phyloP scores from a whole-genome alignment of 1,140 invertebrate species.

The Diabrotica virgifera region DNA sequence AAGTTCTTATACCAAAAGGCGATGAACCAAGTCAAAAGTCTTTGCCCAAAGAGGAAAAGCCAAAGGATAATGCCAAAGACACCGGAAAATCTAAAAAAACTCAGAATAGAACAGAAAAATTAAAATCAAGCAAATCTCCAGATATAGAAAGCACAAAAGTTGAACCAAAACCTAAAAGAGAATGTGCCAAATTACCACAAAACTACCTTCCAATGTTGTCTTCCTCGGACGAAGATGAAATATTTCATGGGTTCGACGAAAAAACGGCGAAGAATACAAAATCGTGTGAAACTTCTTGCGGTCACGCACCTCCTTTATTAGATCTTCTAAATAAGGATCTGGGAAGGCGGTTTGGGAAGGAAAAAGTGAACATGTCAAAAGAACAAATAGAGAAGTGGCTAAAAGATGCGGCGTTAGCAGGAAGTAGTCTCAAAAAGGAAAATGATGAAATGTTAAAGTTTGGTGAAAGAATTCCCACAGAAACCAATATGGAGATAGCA shows the following conservation, averaged over 20 bases:
- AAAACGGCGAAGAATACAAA: constrained; percentile 26
- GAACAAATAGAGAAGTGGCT: constrained; percentile 73
- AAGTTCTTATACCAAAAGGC: constrained; percentile 39
- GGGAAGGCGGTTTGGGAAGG: constrained; percentile 53
- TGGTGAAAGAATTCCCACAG: constrained; percentile 39
- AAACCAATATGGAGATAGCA: constrained; percentile 22
- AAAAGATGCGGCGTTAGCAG: constrained; percentile 53
- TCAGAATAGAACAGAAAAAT: neutral
- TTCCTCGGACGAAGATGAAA: constrained; percentile 52
- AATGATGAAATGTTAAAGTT: constrained; percentile 44
- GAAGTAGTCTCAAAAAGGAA: constrained; percentile 40
- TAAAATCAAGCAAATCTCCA: constrained; percentile 8
- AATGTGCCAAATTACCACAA: constrained; percentile 44
- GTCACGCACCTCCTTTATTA: constrained; percentile 23
- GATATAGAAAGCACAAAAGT: neutral
- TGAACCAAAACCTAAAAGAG: constrained; percentile 41
- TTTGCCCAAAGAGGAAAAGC: constrained; percentile 12
- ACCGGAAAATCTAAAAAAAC: neutral
- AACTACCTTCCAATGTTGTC: constrained; percentile 46
- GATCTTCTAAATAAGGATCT: constrained; percentile 45
- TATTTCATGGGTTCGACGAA: constrained; percentile 52
- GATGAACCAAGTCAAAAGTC: constrained; percentile 16
- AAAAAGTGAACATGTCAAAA: constrained; percentile 67
- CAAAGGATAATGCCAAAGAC: constrained; percentile 17
- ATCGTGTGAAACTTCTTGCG: constrained; percentile 23